Evolutionary conservation across 2,888 invertebrate species (phyloP).

Genomic region (Cosmia trapezina): DNA sequence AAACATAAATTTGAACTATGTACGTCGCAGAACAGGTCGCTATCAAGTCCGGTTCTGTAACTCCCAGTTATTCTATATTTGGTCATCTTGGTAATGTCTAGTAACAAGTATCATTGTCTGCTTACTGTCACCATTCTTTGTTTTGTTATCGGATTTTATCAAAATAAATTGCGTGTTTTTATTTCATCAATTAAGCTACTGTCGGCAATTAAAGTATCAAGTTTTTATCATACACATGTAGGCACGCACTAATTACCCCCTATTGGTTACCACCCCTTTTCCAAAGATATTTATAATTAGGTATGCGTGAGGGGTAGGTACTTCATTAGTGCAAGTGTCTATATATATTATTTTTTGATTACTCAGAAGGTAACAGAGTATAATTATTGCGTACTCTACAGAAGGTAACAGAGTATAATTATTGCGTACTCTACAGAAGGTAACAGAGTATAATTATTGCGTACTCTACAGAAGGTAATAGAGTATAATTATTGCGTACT

Average conservation of each 20-base stretch:
- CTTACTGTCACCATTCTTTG: not conserved
- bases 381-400: too few species aligned
- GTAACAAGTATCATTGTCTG: not conserved
- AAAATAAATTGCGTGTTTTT: not conserved
- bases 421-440: too few species aligned
- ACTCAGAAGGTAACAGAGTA: too few species aligned
- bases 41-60: conserved; percentile 32
- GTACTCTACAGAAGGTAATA: too few species aligned
- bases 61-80: conserved; percentile 26
- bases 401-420: too few species aligned
- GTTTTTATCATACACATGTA: not conserved
- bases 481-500: too few species aligned
- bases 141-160: not conserved
- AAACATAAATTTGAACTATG: conserved; percentile 26
- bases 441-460: too few species aligned
- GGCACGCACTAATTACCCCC: not conserved
- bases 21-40: conserved; percentile 25
- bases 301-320: not conserved
- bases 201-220: not conserved
- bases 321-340: too few species aligned
- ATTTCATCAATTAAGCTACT: not conserved
- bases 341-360: too few species aligned
- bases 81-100: conserved; percentile 14
- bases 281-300: not conserved
- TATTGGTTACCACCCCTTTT: not conserved